Evolutionary conservation across 1,140 invertebrate genomes (phyloP).

Genomic region (Scaptomyza graminum): DNA sequence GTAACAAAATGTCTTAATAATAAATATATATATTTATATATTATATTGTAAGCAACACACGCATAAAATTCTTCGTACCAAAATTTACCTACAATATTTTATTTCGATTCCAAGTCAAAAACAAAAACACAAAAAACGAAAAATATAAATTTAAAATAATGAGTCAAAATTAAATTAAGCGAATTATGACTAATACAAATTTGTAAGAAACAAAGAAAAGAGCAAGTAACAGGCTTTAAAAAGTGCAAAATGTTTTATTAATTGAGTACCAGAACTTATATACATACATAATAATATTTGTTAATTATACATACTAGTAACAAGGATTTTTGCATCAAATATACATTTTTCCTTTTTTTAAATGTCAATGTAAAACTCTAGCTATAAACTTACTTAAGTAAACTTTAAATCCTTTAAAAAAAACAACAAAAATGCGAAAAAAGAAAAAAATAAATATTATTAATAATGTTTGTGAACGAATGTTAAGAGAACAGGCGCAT

Average conservation of each 20-base stretch:
- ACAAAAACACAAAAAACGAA: slow-evolving; percentile 41
- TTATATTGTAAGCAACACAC: slow-evolving; percentile 28
- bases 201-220: slow-evolving; percentile 42
- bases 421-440: slow-evolving; percentile 23
- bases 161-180: slow-evolving; percentile 48
- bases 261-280: slow-evolving; percentile 71
- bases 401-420: slow-evolving; percentile 52
- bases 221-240: slow-evolving; percentile 60
- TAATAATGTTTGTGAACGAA: slow-evolving; percentile 28
- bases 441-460: slow-evolving; percentile 19
- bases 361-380: slow-evolving; percentile 77
- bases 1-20: slow-evolving; percentile 12
- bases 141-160: too few relatives aligned
- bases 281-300: slow-evolving; percentile 46
- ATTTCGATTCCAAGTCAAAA: slow-evolving; percentile 56
- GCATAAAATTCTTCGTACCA: slow-evolving; percentile 29
- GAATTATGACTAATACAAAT: slow-evolving; percentile 62
- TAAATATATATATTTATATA: background rate
- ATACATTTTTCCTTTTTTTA: slow-evolving; percentile 69
- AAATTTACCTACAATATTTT: slow-evolving; percentile 46
- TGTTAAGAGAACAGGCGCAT: slow-evolving; percentile 14
- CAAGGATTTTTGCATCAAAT: slow-evolving; percentile 64
- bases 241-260: slow-evolving; percentile 71
- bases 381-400: slow-evolving; percentile 72
- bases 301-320: slow-evolving; percentile 56